Evolutionary conservation across 2,888 invertebrate genomes (phyloP).

Genomic region (Mermis nigrescens): DNA sequence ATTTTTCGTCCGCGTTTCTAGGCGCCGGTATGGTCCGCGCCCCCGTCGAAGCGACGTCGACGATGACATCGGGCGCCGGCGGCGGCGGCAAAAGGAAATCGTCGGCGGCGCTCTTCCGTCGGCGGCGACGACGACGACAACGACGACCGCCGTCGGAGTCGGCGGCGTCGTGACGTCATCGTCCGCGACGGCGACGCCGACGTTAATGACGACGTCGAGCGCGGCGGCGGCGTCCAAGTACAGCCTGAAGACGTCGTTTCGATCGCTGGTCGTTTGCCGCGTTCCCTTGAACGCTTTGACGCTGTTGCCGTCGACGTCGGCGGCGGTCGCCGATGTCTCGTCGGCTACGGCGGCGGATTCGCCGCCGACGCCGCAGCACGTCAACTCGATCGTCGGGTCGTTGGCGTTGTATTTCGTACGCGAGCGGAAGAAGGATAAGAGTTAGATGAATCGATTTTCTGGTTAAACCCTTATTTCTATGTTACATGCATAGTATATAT

Average conservation of each 20-base stretch:
- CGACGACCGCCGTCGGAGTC: neutral
- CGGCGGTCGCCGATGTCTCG: neutral
- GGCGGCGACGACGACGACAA: no score
- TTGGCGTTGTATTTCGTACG: constrained; percentile 25
- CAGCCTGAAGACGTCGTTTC: constrained; percentile 25
- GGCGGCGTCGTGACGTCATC: neutral
- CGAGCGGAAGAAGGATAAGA: constrained; percentile 29
- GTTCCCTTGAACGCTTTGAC: no score
- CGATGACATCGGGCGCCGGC: no score
- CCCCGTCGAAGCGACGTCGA: no score
- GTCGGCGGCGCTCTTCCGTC: no score
- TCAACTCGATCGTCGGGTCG: no score
- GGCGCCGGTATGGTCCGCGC: neutral
- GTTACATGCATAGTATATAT: no score
- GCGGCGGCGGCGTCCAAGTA: constrained; percentile 9
- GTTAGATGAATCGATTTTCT: neutral
- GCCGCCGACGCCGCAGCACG: neutral
- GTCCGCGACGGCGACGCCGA: neutral
- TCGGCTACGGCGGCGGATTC: neutral
- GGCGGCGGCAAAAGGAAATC: no score
- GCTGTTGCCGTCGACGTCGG: no score
- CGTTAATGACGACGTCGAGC: neutral
- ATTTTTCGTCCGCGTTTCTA: neutral
- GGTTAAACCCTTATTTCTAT: neutral
- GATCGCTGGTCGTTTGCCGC: constrained; percentile 21